Percentiles rank a stretch among this genome's conserved stretches.
These are phyloP conservation scores for Venusia cambrica DNA, from an alignment of 2,888 invertebrate genomes.

Conservation along the genomic window DNA sequence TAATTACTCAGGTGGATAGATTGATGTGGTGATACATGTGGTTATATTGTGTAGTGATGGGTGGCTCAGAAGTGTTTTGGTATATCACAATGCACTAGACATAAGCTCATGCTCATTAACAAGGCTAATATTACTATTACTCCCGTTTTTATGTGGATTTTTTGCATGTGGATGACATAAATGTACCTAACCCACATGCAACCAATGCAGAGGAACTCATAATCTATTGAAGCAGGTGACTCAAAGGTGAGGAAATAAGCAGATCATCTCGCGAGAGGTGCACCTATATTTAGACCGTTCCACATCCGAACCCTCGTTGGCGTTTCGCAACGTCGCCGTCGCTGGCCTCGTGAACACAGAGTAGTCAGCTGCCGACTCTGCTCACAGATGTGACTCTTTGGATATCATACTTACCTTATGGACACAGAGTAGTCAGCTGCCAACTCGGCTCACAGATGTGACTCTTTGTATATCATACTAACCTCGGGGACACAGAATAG, in stretches of 20 bases:
- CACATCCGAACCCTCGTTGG: conserved; percentile 54
- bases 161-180: too few relatives aligned
- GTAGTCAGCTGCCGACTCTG: conserved; percentile 1
- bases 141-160: too few relatives aligned
- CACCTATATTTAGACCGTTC: conserved; percentile 67
- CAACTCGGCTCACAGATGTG: conserved; percentile 5
- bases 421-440: conserved; percentile 3
- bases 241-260: conserved; percentile 34
- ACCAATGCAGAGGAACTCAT: conserved; percentile 4
- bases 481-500: conserved; percentile 47
- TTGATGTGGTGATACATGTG: too few relatives aligned
- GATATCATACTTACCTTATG: conserved; percentile 65
- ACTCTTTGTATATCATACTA: too few relatives aligned
- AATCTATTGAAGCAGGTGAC: conserved; percentile 38
- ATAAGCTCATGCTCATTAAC: too few relatives aligned
- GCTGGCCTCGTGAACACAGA: conserved; percentile 50
- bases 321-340: conserved; percentile 63
- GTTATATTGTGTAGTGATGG: too few relatives aligned
- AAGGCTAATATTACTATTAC: too few relatives aligned
- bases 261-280: conserved; percentile 35
- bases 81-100: too few relatives aligned
- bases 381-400: conserved; percentile 5
- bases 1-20: too few relatives aligned
- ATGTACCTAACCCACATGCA: too few relatives aligned
- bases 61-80: too few relatives aligned